Evolutionary conservation across 92 coral and sea anemone species (phyloP).

Genomic region (Plumapathes pennacea): DNA sequence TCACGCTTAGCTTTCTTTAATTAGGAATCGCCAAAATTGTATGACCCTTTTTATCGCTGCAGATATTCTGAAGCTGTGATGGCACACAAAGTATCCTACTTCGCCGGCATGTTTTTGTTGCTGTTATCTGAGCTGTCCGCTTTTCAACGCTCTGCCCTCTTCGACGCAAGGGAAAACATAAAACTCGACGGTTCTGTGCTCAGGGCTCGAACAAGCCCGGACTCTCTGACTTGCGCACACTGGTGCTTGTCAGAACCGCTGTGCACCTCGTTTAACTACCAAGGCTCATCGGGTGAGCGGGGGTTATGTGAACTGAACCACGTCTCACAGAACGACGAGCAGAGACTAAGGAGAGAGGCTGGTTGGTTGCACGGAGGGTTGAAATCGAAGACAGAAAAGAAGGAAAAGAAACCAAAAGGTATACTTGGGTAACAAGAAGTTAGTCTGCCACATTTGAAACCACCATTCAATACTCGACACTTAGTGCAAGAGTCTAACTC

Average conservation of each 20-base stretch:
- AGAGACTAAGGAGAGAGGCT: conserved; percentile 1
- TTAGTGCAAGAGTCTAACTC: too few species aligned
- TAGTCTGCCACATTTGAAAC: too few species aligned
- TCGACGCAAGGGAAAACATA: conserved; percentile 16
- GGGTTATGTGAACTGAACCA: conserved; percentile 54
- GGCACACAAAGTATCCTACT: too few species aligned
- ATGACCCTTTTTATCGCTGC: too few species aligned
- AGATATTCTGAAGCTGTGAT: too few species aligned
- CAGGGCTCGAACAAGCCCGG: conserved; percentile 20
- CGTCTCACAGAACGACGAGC: background rate
- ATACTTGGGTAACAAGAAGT: conserved; percentile 1
- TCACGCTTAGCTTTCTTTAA: too few species aligned
- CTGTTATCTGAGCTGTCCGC: too few species aligned
- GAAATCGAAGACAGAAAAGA: conserved; percentile 10
- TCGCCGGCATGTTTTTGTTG: too few species aligned
- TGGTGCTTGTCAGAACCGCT: conserved; percentile 32
- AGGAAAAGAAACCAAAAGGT: conserved; percentile 18
- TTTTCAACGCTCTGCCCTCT: conserved; percentile 11
- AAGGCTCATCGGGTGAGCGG: background rate
- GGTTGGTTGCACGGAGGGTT: conserved; percentile 55
- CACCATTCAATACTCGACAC: too few species aligned
- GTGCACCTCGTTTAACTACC: conserved; percentile 65
- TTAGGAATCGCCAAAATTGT: too few species aligned
- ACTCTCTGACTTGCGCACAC: conserved; percentile 61
- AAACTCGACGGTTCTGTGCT: conserved; percentile 25